Conservation (phyloP, 2,797 vertebrate species). For the Strix occidentalis region DNA sequence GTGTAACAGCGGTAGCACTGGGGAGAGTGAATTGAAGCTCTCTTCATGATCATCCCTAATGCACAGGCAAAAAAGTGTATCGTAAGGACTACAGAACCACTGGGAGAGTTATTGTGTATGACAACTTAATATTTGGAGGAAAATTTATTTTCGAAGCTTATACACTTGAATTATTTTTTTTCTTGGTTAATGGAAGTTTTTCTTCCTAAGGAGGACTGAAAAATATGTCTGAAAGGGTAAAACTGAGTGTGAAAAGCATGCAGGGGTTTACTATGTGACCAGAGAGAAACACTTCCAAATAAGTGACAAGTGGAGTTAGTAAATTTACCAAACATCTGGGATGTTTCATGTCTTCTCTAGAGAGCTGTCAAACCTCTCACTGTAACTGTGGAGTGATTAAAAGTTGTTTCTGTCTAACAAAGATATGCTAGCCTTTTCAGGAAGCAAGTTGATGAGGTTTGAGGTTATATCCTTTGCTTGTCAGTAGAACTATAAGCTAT, state of each 20-base stretch:
- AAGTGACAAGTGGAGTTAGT: background rate
- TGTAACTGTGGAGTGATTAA: background rate
- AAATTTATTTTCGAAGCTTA: background rate
- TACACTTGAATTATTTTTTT: background rate
- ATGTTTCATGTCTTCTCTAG: background rate
- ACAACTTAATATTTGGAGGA: background rate
- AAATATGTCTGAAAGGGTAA: background rate
- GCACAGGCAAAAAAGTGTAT: background rate
- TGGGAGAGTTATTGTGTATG: background rate
- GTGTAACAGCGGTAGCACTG: rapidly evolving
- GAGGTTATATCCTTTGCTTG: background rate
- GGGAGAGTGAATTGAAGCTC: background rate
- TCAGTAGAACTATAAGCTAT: background rate
- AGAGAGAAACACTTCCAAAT: background rate
- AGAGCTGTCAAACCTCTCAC: background rate
- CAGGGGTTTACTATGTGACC: background rate
- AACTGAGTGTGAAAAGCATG: background rate
- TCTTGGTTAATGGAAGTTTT: background rate
- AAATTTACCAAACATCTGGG: background rate
- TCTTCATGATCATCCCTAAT: background rate
- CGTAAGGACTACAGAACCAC: background rate
- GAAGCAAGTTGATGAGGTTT: background rate
- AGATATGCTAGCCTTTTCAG: background rate
- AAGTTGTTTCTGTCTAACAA: background rate
- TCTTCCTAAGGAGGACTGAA: background rate